Conservation (phyloP, 2,113 vertebrate genomes). For the Piprites chloris region DNA sequence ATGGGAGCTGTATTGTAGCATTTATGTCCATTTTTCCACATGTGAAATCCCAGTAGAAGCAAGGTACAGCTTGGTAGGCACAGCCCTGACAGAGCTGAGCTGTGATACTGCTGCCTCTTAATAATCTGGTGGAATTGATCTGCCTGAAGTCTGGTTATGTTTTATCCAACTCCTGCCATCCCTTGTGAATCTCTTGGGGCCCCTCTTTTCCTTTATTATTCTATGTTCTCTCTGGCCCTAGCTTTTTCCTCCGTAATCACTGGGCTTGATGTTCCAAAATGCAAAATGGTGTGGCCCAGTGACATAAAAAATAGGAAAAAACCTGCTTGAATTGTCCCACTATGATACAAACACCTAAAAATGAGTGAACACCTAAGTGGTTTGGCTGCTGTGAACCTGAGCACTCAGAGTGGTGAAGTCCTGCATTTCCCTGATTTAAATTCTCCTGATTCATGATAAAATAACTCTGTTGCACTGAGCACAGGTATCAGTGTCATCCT, state of each 20-base stretch:
- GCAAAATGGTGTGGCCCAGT: background rate
- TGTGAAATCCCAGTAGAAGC: background rate
- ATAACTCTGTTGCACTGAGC: background rate
- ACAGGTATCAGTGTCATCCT: background rate
- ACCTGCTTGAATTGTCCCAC: background rate
- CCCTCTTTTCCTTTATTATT: background rate
- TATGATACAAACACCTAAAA: background rate
- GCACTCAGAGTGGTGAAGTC: background rate
- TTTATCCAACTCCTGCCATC: background rate
- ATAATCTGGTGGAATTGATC: background rate
- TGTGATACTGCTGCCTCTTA: background rate
- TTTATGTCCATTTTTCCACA: background rate
- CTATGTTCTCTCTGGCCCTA: background rate
- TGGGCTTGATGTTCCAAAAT: background rate
- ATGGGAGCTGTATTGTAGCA: background rate
- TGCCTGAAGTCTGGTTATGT: background rate
- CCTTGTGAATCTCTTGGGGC: background rate
- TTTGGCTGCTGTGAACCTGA: background rate
- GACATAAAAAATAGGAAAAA: background rate
- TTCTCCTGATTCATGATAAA: background rate
- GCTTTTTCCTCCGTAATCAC: background rate
- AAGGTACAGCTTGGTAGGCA: background rate
- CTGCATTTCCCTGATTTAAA: background rate
- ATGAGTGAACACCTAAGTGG: background rate
- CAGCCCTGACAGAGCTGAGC: background rate